phyloP scores from a whole-genome alignment of 2,113 vertebrate species.

The Lasiurus borealis region DNA sequence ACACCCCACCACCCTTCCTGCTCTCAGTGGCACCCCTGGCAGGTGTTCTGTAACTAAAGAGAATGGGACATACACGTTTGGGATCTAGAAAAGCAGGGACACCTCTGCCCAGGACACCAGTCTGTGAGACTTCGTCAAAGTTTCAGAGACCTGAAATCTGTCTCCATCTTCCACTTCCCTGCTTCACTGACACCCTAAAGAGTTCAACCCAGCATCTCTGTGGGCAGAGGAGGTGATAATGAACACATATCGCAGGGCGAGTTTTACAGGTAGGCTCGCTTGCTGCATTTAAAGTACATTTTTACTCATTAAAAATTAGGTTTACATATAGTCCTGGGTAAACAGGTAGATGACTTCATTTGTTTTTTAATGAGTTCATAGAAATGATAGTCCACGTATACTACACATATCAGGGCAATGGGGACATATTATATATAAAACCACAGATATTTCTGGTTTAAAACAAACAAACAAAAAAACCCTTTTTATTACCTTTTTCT shows the following conservation, averaged over 20 bases:
- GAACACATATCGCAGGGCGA: not conserved
- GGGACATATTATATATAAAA: slow-evolving; percentile 37
- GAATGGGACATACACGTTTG: not conserved
- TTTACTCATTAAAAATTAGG: slow-evolving; percentile 50
- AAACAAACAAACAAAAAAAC: no score
- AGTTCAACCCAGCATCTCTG: not conserved
- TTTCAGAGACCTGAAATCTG: not conserved
- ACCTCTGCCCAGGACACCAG: not conserved
- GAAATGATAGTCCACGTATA: not conserved
- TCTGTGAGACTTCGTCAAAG: not conserved
- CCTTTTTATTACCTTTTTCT: slow-evolving; percentile 84
- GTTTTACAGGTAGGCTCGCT: slow-evolving; percentile 23
- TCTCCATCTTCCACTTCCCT: not conserved
- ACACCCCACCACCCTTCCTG: not conserved
- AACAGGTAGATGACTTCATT: not conserved
- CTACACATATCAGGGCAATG: slow-evolving; percentile 27
- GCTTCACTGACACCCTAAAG: not conserved
- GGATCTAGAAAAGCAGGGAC: not conserved
- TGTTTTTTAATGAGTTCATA: slow-evolving; percentile 30
- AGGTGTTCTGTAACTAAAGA: not conserved
- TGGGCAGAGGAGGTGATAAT: not conserved
- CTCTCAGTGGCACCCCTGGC: not conserved
- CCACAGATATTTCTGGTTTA: not conserved
- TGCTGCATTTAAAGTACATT: not conserved
- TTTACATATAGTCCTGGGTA: slow-evolving; percentile 1